Evolutionary conservation across 30 jellyfish, hydroid and myxozoan species (phyloP), one percentile per base, ranked within the genome.

Genomic region (Turritopsis dohrnii): DNA sequence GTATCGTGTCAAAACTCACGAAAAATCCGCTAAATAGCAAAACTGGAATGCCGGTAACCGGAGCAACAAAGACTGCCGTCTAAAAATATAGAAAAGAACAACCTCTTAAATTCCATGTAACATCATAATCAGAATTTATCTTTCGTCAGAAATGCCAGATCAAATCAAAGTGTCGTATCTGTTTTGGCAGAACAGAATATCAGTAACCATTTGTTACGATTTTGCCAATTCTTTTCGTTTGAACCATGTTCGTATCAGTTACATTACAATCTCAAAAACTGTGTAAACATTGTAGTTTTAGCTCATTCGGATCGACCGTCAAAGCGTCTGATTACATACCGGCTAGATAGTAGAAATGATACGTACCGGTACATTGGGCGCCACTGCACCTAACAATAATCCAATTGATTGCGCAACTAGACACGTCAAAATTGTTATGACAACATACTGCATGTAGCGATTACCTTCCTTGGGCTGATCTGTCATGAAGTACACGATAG

Each of bases 31-130:
- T 89, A 89, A 94, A 94, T 7, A 94, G 92, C 52, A 94, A 85
- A 28, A 94, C 96, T 41, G 99, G 99, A 53, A 94, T 94, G 69
- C 99, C 99, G 18, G 97, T 89, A 28, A 94, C 97, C 18, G 99
- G 99, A 19, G 99, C 99, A 23, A 94, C 99, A 81, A 94, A 94
- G 0, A 94, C 99, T 1, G 99, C 99, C 52, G 97, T 90, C 99
- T 94, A 79, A 26, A 80, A 89, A 16, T 25, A 65, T 76, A 69
- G 41, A 52, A 52, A 7, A 54, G 22, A 76, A 20, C n/a, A 26
- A 31, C 16, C 5, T 29, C 27, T 71, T 18, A 60, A 17, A 18
- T 60, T 60, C n/a, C n/a, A 60, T 60, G n/a, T n/a, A 60, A 60
- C 73, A 60, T 17, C 73, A 60, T 17, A n/a, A n/a, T n/a, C n/a